A percentile compares a stretch with the other conserved stretches of the same genome.
phyloP scores from a whole-genome alignment of 35 echinoderm and acorn worm genomes.

The Apostichopus parvimensis region DNA sequence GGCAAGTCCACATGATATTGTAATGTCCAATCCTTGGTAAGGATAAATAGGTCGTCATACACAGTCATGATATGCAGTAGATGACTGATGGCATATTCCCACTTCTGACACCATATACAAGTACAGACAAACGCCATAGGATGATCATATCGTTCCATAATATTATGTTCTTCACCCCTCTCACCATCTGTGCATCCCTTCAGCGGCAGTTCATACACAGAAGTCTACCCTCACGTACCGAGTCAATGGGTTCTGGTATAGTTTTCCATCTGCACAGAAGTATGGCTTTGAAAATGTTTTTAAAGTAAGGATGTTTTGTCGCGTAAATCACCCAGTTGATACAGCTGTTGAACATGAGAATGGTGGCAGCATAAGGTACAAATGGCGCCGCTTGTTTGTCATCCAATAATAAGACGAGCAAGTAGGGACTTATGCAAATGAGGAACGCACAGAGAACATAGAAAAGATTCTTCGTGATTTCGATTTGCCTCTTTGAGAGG shows the following conservation, averaged over 20 bases:
- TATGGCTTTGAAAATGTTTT: conserved; percentile 62
- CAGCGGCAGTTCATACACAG: conserved; percentile 18
- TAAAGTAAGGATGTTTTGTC: conserved; percentile 83
- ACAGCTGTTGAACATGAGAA: conserved; percentile 63
- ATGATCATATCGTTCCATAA: too few species aligned
- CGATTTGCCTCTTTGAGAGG: conserved; percentile 56
- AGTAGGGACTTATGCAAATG: conserved; percentile 58
- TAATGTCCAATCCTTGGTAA: too few species aligned
- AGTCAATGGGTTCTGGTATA: conserved; percentile 59
- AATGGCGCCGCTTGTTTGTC: conserved; percentile 30
- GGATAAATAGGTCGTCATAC: too few species aligned
- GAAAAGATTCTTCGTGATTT: conserved; percentile 70
- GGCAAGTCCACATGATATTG: too few species aligned
- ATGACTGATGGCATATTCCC: too few species aligned
- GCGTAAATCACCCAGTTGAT: conserved; percentile 82
- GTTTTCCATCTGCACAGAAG: conserved; percentile 54
- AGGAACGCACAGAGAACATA: conserved; percentile 51
- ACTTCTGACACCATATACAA: too few species aligned
- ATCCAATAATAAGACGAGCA: conserved; percentile 53
- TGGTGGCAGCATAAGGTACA: conserved; percentile 54
- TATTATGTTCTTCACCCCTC: background rate
- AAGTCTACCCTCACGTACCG: background rate
- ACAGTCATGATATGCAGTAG: too few species aligned
- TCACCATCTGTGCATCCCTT: background rate
- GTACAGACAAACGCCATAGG: too few species aligned